phyloP scores from a whole-genome alignment of 2,113 vertebrate genomes.

The Cervus canadensis region DNA sequence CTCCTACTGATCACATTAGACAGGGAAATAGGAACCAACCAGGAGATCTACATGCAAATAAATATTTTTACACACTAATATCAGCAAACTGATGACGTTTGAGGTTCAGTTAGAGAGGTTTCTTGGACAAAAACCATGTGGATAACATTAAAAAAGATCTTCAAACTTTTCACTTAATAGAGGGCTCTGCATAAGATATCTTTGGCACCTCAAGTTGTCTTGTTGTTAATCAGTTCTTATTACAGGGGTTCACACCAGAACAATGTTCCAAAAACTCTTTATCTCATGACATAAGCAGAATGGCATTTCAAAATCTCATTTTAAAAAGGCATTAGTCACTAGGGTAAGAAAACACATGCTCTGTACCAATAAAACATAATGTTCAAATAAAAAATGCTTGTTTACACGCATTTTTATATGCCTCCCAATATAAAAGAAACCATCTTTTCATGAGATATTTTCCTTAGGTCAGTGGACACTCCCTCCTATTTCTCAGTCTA shows the following conservation, averaged over 20 bases:
- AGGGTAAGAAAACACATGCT: constrained; percentile 66
- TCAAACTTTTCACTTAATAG: constrained; percentile 11
- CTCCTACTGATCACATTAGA: neutral
- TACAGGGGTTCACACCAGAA: constrained; percentile 29
- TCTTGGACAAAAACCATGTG: constrained; percentile 24
- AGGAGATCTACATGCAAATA: neutral
- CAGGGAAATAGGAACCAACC: neutral
- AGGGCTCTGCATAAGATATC: constrained; percentile 26
- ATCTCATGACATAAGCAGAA: constrained; percentile 51
- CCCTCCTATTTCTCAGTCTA: neutral
- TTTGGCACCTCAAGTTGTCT: constrained; percentile 50
- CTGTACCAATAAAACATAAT: constrained; percentile 66
- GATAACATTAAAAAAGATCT: neutral
- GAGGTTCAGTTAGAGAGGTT: constrained; percentile 7
- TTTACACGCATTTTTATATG: constrained; percentile 65
- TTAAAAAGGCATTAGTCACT: constrained; percentile 65
- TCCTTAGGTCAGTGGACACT: neutral
- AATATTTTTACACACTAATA: neutral
- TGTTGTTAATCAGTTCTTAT: constrained; percentile 42
- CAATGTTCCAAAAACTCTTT: constrained; percentile 31
- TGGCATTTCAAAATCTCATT: constrained; percentile 63
- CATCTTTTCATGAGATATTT: constrained; percentile 22
- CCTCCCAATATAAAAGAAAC: constrained; percentile 41
- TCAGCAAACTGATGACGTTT: constrained; percentile 4
- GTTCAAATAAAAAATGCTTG: constrained; percentile 71